Base-by-base conservation (phyloP, 2,888 invertebrate genomes). In the Protodeltote pygarga region DNA sequence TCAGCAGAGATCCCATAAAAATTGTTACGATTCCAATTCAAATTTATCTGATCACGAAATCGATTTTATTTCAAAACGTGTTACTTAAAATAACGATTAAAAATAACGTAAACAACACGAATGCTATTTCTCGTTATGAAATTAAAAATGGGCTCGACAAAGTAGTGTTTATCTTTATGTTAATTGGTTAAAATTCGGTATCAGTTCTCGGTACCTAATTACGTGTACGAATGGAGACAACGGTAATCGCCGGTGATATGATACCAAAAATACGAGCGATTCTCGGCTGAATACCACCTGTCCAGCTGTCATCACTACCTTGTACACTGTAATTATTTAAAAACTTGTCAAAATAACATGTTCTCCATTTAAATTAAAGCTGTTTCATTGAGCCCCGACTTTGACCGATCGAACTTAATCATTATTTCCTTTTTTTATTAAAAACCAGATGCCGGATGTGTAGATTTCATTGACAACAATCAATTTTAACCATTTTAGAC, bases 101-200 rank as follows among this genome's bases (percentile, higher is more conserved):
- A 45, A 49, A 54, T 39, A 51, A 61, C 58, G 34, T 51, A 47
- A 59, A 61, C 61, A 63, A 63, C 35, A 51, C 59, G 39, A 54
- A 59, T 40, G 54, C 52, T 64, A 71, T 59, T 55, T 55, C 61
- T 64, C 49, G 58, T 65, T 65, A 65, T 63, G 47, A 65, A 67
- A 72, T 69, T 65, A 64, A 71, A 73, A 42, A 50, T n/a, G n/a
- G 29, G 34, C 46, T 52, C 35, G 46, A 62, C 57, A 55, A 49
- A 54, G 58, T 70, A 53, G 55, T 70, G 69, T 71, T 72, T 74
- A 71, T 69, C 63, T 69, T 52, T 61, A 73, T 69, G 67, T 71
- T 77, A 80, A 80, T 76, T 76, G 71, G 67, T 46, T 65, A 65
- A 77, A 71, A 70, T 66, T 58, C 60, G 66, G 75, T 70, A 71